Conservation (phyloP, 2,797 vertebrate genomes). For the Malacoctenus gilli region DNA sequence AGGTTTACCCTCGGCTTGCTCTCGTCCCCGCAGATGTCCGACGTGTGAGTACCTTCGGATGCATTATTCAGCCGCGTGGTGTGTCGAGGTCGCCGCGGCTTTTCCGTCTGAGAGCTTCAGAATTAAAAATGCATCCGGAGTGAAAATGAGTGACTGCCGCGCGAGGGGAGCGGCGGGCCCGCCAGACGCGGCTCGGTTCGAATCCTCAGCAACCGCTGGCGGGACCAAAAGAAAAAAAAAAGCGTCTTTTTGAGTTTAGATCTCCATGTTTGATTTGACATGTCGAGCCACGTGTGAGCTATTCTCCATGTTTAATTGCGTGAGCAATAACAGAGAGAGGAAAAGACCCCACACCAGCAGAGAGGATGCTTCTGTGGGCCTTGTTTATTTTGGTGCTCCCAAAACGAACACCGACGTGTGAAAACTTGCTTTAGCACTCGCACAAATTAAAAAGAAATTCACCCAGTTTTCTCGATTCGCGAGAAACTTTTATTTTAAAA, state of each 20-base stretch:
- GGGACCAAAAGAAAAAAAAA: neutral
- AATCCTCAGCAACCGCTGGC: conserved; percentile 17
- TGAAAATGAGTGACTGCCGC: conserved; percentile 20
- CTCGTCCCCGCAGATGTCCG: conserved; percentile 10
- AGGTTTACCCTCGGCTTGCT: conserved; percentile 3
- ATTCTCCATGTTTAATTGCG: no score
- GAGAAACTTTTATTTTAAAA: neutral
- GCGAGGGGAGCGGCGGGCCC: conserved; percentile 18
- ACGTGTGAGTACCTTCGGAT: conserved; percentile 20
- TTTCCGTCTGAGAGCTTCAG: conserved; percentile 15
- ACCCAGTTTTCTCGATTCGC: no score
- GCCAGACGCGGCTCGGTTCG: conserved; percentile 4
- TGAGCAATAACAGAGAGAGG: no score
- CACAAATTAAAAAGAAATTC: neutral
- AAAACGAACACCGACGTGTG: no score
- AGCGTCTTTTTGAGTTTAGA: neutral
- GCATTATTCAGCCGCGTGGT: conserved; percentile 50
- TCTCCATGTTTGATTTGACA: no score
- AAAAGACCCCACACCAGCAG: no score
- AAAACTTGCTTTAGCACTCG: neutral
- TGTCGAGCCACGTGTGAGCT: no score
- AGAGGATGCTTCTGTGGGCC: no score
- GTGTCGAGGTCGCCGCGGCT: conserved; percentile 35
- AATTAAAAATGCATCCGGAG: conserved; percentile 55
- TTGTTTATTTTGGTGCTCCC: no score